Conservation (phyloP, 2,113 vertebrate species). For the Ictalurus punctatus region DNA sequence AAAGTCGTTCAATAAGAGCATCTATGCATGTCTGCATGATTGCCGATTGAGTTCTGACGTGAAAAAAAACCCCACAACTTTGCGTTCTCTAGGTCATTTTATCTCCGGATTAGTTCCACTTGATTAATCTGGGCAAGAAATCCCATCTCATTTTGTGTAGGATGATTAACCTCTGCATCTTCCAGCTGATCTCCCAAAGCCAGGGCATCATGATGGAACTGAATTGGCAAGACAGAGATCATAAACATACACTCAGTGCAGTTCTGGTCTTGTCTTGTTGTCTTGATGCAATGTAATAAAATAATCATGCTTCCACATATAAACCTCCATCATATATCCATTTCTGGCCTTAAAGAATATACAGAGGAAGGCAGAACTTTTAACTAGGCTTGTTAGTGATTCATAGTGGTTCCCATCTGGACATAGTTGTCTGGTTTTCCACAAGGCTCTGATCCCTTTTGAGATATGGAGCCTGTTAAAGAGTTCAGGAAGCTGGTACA, state of each 20-base stretch:
- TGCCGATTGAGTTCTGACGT: background rate
- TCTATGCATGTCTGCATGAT: background rate
- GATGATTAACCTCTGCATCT: slow-evolving; percentile 24
- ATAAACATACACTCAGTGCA: background rate
- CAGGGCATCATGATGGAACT: slow-evolving; percentile 3
- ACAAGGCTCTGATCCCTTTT: background rate
- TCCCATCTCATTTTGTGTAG: slow-evolving; percentile 9
- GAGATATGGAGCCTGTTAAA: background rate
- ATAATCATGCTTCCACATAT: background rate
- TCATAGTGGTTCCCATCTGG: background rate
- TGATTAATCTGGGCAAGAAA: slow-evolving; percentile 46
- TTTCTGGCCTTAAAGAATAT: slow-evolving; percentile 10
- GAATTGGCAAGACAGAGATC: slow-evolving; percentile 16
- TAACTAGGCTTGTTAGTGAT: slow-evolving; percentile 13
- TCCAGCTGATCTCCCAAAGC: slow-evolving; percentile 21
- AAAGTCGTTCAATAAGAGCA: background rate
- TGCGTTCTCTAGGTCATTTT: slow-evolving; percentile 37
- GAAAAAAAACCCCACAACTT: slow-evolving; percentile 15
- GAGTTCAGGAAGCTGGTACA: background rate
- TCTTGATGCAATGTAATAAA: slow-evolving; percentile 17
- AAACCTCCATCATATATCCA: background rate
- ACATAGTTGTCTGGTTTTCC: background rate
- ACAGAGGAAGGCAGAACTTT: background rate
- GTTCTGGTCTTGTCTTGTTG: slow-evolving; percentile 4
- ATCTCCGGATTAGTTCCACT: slow-evolving; percentile 35